Evolutionary conservation across 2,113 vertebrate species (phyloP).

Genomic region (Saimiri boliviensis): DNA sequence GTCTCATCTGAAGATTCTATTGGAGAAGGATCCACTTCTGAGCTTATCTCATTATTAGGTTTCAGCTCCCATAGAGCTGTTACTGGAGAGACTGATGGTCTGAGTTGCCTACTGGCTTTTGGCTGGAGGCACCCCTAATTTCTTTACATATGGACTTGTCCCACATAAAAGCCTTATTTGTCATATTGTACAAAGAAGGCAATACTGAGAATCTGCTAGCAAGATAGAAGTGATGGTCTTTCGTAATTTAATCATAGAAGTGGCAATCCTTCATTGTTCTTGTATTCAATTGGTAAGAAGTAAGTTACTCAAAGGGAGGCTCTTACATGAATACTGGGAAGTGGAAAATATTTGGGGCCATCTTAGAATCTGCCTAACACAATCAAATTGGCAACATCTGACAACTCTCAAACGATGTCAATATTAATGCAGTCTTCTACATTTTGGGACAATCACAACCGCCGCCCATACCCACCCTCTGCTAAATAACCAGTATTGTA

Average conservation of each 20-base stretch:
- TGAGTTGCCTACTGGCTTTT: fast-evolving
- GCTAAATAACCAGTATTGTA: not conserved
- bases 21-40: not conserved
- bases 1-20: not conserved
- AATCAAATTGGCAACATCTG: not conserved
- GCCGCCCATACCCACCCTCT: fast-evolving
- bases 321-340: not conserved
- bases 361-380: not conserved
- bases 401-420: not conserved
- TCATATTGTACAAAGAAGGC: not conserved
- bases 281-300: not conserved
- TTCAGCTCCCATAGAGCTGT: fast-evolving
- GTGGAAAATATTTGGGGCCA: not conserved
- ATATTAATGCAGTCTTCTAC: not conserved
- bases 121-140: not conserved
- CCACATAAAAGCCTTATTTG: not conserved
- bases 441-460: not conserved
- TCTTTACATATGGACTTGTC: not conserved
- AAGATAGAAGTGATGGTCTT: not conserved
- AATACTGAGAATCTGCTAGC: not conserved
- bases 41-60: not conserved
- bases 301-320: not conserved
- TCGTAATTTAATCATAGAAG: not conserved
- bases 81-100: not conserved
- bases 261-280: not conserved